phyloP scores from a whole-genome alignment of 2,113 vertebrate species.

The Callithrix jacchus region DNA sequence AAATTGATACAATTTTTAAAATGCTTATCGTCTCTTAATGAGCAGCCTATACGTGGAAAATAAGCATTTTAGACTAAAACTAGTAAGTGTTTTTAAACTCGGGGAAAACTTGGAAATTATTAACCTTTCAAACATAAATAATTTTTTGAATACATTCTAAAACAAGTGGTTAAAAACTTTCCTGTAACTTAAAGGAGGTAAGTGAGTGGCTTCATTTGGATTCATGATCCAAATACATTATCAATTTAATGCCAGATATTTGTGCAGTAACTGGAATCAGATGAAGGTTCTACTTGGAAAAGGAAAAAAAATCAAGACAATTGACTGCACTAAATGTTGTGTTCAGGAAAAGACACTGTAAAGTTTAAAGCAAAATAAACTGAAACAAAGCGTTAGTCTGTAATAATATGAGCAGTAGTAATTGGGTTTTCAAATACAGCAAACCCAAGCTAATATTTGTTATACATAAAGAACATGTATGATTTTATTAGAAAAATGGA shows the following conservation, averaged over 20 bases:
- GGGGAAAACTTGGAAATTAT: neutral
- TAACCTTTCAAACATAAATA: neutral
- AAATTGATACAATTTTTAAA: neutral
- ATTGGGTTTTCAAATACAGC: neutral
- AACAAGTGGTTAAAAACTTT: slow-evolving; percentile 3
- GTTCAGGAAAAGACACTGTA: neutral
- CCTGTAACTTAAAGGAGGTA: slow-evolving; percentile 1
- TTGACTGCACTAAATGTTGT: neutral
- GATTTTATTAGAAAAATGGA: neutral
- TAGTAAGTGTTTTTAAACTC: neutral
- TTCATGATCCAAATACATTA: neutral
- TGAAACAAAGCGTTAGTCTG: neutral
- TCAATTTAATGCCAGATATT: neutral
- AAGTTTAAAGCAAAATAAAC: neutral
- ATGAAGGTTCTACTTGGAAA: neutral
- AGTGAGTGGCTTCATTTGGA: neutral
- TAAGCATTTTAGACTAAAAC: slow-evolving; percentile 16
- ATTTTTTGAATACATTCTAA: slow-evolving; percentile 7
- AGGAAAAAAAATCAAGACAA: neutral
- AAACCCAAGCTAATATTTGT: neutral
- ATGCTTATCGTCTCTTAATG: neutral
- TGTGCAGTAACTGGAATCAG: neutral
- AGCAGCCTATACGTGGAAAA: neutral
- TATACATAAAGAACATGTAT: neutral
- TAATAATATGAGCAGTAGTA: neutral